Conservation (phyloP, 2,888 invertebrate genomes). For the Caenorhabditis sinica region DNA sequence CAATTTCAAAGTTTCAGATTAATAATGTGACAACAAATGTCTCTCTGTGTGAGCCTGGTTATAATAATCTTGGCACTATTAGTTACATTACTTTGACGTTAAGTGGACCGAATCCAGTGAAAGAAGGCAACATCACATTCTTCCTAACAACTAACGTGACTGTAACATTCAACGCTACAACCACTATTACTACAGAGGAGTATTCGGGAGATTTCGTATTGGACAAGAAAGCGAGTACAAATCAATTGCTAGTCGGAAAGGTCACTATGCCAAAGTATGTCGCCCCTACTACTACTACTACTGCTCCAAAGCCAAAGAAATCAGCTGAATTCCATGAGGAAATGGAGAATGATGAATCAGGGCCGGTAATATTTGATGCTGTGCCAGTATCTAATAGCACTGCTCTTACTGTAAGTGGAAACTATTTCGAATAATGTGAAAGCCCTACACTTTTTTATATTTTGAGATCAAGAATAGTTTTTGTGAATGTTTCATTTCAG, state of each 20-base stretch:
- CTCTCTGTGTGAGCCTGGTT: neutral
- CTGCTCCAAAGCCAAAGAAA: neutral
- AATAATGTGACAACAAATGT: neutral
- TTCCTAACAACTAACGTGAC: neutral
- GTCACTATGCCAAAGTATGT: neutral
- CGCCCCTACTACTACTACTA: slow-evolving; percentile 3
- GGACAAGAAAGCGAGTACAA: neutral
- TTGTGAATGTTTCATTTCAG: neutral
- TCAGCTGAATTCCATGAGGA: neutral
- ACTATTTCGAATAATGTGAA: too few species aligned
- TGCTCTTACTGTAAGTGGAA: neutral
- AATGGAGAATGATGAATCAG: neutral
- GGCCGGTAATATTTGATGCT: neutral
- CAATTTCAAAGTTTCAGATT: neutral
- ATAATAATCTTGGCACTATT: neutral
- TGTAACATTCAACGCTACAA: neutral
- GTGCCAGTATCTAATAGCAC: neutral
- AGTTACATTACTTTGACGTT: neutral
- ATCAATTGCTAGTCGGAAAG: neutral
- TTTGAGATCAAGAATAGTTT: too few species aligned
- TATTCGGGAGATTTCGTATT: slow-evolving; percentile 12
- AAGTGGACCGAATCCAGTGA: neutral
- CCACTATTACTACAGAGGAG: neutral
- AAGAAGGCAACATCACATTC: neutral
- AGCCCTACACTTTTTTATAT: too few species aligned